These are phyloP conservation scores for Craniophora ligustri DNA, from an alignment of 2,888 invertebrate genomes.

Conservation along the genomic window DNA sequence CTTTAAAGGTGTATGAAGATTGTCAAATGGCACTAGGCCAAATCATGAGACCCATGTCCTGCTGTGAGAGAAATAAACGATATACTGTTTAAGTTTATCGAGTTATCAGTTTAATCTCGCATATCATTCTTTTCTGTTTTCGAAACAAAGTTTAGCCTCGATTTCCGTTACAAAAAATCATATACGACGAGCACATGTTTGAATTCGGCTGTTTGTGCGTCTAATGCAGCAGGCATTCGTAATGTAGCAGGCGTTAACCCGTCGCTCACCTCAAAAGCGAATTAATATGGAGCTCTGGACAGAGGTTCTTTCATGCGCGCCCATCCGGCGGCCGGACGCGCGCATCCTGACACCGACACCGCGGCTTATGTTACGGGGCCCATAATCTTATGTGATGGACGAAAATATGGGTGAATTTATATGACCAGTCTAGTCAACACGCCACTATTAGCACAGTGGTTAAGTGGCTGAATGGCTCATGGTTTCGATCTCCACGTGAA, in stretches of 20 bases:
- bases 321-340: constrained; percentile 63
- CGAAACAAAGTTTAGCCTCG: not conserved
- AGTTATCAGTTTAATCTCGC: not conserved
- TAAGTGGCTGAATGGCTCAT: too few relatives aligned
- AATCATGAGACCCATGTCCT: too few relatives aligned
- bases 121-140: not conserved
- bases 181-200: not conserved
- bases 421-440: not conserved
- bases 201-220: not conserved
- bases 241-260: constrained; percentile 33
- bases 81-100: too few relatives aligned
- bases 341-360: constrained; percentile 62
- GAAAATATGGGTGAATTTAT: constrained; percentile 14
- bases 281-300: constrained; percentile 45
- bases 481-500: too few relatives aligned
- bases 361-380: constrained; percentile 41
- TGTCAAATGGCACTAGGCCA: too few relatives aligned
- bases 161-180: not conserved
- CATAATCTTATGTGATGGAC: constrained; percentile 39
- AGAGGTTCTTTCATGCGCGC: constrained; percentile 66
- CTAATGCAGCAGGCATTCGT: too few relatives aligned
- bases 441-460: too few relatives aligned
- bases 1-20: too few relatives aligned
- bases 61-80: too few relatives aligned
- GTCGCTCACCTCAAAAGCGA: constrained; percentile 50